Conservation (phyloP, 1,140 invertebrate genomes). For the Drosophila jambulina region DNA sequence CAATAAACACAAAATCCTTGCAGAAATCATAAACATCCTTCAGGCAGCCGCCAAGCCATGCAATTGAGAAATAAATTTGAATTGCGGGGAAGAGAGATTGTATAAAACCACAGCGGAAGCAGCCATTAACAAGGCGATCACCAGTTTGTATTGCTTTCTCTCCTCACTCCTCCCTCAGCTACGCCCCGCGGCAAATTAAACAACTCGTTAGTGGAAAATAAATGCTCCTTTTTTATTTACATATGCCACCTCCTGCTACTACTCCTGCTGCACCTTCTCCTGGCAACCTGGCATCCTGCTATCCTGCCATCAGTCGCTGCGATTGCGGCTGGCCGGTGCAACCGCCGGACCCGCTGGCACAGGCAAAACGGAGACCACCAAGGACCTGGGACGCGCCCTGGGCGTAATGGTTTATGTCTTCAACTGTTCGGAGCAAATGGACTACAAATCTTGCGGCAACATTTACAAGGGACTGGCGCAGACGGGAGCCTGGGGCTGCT, state of each 20-base stretch:
- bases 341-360: conserved; percentile 96
- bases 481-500: conserved; percentile 97
- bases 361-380: conserved; percentile 97
- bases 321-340: conserved; percentile 94
- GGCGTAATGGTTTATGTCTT: conserved; percentile 98
- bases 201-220: conserved; percentile 82
- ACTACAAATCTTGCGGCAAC: conserved; percentile 95
- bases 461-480: conserved; percentile 96
- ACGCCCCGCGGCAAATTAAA: conserved; percentile 67
- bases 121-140: conserved; percentile 42
- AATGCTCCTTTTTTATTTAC: conserved; percentile 74
- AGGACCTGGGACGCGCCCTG: conserved; percentile 97
- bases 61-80: conserved; percentile 34
- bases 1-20: conserved; percentile 6
- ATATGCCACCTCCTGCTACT: conserved; percentile 42
- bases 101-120: conserved; percentile 20
- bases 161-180: conserved; percentile 10
- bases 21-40: conserved; percentile 25
- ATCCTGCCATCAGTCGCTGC: conserved; percentile 87
- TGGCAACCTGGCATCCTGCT: conserved; percentile 6
- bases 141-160: conserved; percentile 43
- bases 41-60: neutral
- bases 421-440: conserved; percentile 99
- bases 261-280: neutral
- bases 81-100: conserved; percentile 17